Evolutionary conservation across 2,888 invertebrate species (phyloP).

Genomic region (Sussaba pulchella): DNA sequence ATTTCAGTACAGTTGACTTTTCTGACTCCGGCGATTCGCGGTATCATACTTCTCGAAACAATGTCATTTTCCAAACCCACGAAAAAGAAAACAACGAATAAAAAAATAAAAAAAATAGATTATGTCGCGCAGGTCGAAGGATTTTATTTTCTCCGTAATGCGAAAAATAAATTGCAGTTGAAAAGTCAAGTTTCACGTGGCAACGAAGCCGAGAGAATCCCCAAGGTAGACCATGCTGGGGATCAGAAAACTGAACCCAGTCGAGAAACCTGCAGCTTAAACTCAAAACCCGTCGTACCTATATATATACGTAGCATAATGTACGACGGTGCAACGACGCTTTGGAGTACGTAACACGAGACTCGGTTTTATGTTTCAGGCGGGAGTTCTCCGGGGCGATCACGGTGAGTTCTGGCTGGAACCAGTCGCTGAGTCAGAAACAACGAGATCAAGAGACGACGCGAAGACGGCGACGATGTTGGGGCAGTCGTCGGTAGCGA

Average conservation of each 20-base stretch:
- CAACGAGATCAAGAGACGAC: conserved; percentile 60
- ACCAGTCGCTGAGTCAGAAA: conserved; percentile 75
- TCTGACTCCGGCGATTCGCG: conserved; percentile 17
- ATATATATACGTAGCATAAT: not conserved
- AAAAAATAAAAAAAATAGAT: not conserved
- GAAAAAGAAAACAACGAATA: not conserved
- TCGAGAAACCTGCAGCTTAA: conserved; percentile 26
- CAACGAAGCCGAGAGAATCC: conserved; percentile 3
- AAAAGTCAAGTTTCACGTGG: not conserved
- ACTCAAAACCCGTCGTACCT: not conserved
- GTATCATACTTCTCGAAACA: conserved; percentile 45
- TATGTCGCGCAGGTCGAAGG: conserved; percentile 6
- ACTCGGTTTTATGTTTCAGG: conserved; percentile 78
- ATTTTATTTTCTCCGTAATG: conserved; percentile 13
- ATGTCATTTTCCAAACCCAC: conserved; percentile 31
- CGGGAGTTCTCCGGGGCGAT: conserved; percentile 80
- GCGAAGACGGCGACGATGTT: conserved; percentile 65
- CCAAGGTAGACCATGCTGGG: not conserved
- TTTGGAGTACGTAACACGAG: conserved; percentile 71
- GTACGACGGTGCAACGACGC: conserved; percentile 44
- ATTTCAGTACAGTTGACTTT: not conserved
- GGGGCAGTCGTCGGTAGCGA: conserved; percentile 18
- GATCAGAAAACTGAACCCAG: conserved; percentile 8
- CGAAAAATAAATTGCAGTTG: conserved; percentile 7
- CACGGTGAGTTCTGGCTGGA: conserved; percentile 83